A percentile compares a stretch with the other conserved stretches of the same genome.
phyloP scores from a whole-genome alignment of 2,888 invertebrate species.

The Sinopyrophorus schimmeli region DNA sequence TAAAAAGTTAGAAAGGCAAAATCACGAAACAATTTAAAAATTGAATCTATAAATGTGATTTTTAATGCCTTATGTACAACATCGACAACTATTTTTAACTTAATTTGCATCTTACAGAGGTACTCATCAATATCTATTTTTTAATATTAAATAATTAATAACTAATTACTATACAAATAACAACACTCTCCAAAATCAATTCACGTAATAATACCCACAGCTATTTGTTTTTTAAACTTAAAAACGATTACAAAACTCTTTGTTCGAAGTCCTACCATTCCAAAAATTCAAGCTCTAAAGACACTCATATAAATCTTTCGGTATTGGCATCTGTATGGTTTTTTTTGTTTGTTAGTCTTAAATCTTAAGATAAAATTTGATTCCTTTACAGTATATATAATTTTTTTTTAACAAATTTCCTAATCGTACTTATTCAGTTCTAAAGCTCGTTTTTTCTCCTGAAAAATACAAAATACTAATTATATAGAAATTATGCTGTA shows the following conservation, averaged over 20 bases:
- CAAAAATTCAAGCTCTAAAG: too few relatives aligned
- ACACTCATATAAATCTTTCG: too few relatives aligned
- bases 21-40: too few relatives aligned
- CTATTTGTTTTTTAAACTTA: slow-evolving; percentile 5
- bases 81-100: slow-evolving; percentile 47
- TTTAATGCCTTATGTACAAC: slow-evolving; percentile 54
- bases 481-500: too few relatives aligned
- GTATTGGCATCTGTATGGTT: not conserved
- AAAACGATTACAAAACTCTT: not conserved
- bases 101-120: slow-evolving; percentile 42
- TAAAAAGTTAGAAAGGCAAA: too few relatives aligned
- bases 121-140: slow-evolving; percentile 26
- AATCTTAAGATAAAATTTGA: slow-evolving; percentile 6
- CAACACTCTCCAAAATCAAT: slow-evolving; percentile 19
- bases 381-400: not conserved
- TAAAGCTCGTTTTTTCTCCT: too few relatives aligned
- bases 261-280: slow-evolving; percentile 6
- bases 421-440: too few relatives aligned
- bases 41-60: slow-evolving; percentile 50
- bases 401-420: too few relatives aligned
- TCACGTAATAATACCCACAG: slow-evolving; percentile 26
- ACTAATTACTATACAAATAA: slow-evolving; percentile 37
- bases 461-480: too few relatives aligned
- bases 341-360: too few relatives aligned
- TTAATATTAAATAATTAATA: too few relatives aligned